Evolutionary conservation across 2,797 vertebrate genomes (phyloP).

Genomic region (Acrossocheilus fasciatus): DNA sequence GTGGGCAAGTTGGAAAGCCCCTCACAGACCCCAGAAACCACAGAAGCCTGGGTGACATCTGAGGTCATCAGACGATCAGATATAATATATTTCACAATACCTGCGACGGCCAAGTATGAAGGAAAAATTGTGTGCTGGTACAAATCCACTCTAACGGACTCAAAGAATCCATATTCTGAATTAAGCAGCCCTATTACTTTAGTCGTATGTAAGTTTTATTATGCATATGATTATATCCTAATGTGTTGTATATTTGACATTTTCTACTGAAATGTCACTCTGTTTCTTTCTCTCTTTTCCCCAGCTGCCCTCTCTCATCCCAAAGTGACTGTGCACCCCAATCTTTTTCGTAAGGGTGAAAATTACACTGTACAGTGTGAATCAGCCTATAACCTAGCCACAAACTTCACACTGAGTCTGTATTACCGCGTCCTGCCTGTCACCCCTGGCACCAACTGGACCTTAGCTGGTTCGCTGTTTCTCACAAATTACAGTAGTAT

Average conservation of each 20-base stretch:
- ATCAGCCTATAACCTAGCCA: not conserved
- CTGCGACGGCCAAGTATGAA: not conserved
- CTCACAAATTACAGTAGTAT: not conserved
- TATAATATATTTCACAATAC: not conserved
- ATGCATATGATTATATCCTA: not conserved
- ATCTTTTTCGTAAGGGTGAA: conserved; percentile 30
- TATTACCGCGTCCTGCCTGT: conserved; percentile 34
- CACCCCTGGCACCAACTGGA: conserved; percentile 1
- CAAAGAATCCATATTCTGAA: conserved; percentile 38
- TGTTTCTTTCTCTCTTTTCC: not conserved
- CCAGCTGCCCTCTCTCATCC: conserved; percentile 51
- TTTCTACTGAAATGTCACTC: not conserved
- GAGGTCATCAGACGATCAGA: fast-evolving
- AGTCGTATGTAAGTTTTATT: conserved; percentile 47
- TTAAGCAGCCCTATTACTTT: conserved; percentile 53
- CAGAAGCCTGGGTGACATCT: not conserved
- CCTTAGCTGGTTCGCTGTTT: conserved; percentile 17
- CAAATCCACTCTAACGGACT: conserved; percentile 8
- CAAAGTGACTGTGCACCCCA: not conserved
- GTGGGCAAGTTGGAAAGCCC: conserved; percentile 13
- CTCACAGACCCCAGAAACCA: conserved; percentile 18
- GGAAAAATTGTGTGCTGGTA: conserved; percentile 61
- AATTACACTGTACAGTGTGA: conserved; percentile 52
- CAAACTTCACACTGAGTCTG: conserved; percentile 49
- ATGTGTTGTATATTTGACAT: not conserved